Percentiles rank a stretch among this genome's conserved stretches.
Conservation (phyloP, 2,888 invertebrate species). For the Allacma fusca region DNA sequence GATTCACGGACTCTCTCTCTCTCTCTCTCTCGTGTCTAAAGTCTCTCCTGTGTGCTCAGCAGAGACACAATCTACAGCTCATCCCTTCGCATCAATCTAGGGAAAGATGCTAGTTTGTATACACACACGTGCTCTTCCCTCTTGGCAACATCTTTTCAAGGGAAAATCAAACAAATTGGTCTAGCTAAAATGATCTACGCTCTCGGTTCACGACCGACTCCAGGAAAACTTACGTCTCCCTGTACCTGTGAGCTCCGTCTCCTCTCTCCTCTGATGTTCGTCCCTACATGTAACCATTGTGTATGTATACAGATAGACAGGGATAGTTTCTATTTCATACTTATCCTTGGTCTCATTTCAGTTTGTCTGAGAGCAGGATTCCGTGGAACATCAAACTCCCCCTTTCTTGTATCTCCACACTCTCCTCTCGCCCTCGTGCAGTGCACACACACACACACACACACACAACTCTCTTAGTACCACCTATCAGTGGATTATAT, state of each 20-base stretch:
- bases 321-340: neutral
- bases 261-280: neutral
- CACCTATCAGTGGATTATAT: too few species aligned
- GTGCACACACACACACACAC: neutral
- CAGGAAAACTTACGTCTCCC: neutral
- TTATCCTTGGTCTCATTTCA: neutral
- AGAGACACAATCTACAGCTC: constrained; percentile 3
- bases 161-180: constrained; percentile 50
- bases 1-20: constrained; percentile 22
- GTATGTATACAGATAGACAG: neutral
- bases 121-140: constrained; percentile 39
- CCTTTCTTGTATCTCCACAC: neutral
- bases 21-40: neutral
- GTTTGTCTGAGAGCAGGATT: neutral
- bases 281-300: neutral
- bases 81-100: constrained; percentile 8
- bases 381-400: neutral
- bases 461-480: too few species aligned
- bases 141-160: constrained; percentile 44
- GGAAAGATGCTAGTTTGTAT: neutral
- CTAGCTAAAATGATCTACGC: constrained; percentile 41
- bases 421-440: neutral
- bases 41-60: constrained; percentile 8
- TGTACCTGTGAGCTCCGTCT: neutral
- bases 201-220: neutral